These are phyloP conservation scores for Equus quagga DNA, from an alignment of 2,113 vertebrate species.

Conservation along the genomic window DNA sequence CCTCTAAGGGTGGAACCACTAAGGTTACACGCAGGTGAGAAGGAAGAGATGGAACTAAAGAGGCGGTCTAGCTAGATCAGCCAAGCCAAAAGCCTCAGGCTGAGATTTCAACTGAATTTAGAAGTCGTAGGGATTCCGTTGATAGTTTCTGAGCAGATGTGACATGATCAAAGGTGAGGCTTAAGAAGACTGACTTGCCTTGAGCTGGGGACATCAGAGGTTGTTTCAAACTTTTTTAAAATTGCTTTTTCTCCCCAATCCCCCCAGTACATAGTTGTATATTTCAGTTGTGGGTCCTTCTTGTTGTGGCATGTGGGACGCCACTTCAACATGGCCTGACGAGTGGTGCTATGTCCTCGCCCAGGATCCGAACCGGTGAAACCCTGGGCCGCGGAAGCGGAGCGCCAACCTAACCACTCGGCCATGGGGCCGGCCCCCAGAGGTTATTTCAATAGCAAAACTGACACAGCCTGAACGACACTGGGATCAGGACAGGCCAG, in stretches of 20 bases:
- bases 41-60: not conserved
- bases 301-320: too few species aligned
- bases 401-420: too few species aligned
- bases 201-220: not conserved
- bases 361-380: too few species aligned
- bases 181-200: not conserved
- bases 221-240: not conserved
- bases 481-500: not conserved
- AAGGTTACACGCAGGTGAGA: not conserved
- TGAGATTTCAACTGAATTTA: slow-evolving; percentile 7
- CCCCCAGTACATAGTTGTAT: too few species aligned
- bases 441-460: not conserved
- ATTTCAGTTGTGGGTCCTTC: too few species aligned
- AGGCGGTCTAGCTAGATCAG: not conserved
- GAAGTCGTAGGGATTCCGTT: not conserved
- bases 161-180: not conserved
- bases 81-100: not conserved
- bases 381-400: too few species aligned
- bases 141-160: not conserved
- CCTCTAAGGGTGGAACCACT: not conserved
- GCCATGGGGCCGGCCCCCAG: too few species aligned
- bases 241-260: too few species aligned
- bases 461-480: not conserved
- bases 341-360: too few species aligned
- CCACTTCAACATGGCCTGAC: too few species aligned